These are phyloP conservation scores for Euwallacea similis DNA, from an alignment of 1,140 invertebrate species.

Conservation along the genomic window DNA sequence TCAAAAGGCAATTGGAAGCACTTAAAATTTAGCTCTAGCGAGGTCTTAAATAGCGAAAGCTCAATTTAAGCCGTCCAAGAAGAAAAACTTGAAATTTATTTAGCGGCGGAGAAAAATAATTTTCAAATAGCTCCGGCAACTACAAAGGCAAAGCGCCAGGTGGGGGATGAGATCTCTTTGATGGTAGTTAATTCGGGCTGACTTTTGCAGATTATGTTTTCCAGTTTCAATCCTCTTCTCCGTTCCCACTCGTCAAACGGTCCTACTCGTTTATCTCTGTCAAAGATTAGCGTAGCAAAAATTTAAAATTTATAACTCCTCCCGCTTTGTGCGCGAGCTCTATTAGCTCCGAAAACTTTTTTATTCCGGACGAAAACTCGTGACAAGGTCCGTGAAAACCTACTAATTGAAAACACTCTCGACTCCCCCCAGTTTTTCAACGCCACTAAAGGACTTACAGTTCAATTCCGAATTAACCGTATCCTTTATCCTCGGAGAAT, in stretches of 20 bases:
- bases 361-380: neutral
- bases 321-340: neutral
- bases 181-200: constrained; percentile 31
- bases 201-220: constrained; percentile 36
- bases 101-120: constrained; percentile 18
- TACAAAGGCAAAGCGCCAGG: constrained; percentile 26
- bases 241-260: constrained; percentile 30
- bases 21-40: too few species aligned
- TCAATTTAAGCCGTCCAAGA: neutral
- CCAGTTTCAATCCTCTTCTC: neutral
- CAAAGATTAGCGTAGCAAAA: constrained; percentile 28
- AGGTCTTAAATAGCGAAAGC: too few species aligned
- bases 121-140: neutral
- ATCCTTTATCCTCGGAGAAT: constrained; percentile 46
- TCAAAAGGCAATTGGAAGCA: too few species aligned
- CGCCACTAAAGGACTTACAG: constrained; percentile 25
- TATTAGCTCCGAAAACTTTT: neutral
- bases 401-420: constrained; percentile 15
- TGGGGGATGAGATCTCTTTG: constrained; percentile 31
- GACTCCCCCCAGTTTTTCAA: constrained; percentile 7
- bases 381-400: neutral
- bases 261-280: constrained; percentile 31
- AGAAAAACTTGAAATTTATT: constrained; percentile 9
- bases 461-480: constrained; percentile 45
- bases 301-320: constrained; percentile 27